Evolutionary conservation across 2,797 vertebrate genomes (phyloP).

Genomic region (Tolypeutes matacus): DNA sequence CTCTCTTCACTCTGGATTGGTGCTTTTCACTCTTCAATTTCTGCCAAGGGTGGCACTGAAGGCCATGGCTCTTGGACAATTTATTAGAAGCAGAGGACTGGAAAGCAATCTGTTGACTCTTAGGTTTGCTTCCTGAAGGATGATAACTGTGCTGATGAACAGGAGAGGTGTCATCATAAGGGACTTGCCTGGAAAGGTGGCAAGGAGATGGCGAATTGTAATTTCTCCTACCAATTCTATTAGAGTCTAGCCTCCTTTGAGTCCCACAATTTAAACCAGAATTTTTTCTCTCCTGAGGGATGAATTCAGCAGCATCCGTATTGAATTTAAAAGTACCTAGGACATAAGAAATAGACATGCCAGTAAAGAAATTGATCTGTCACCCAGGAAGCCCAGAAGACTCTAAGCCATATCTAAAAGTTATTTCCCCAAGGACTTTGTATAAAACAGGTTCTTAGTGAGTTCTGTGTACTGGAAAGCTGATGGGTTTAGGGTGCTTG

Average conservation of each 20-base stretch:
- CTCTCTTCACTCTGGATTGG: slow-evolving; percentile 83
- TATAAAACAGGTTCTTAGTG: slow-evolving; percentile 15
- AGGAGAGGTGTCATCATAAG: slow-evolving; percentile 84
- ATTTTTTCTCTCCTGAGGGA: slow-evolving; percentile 87
- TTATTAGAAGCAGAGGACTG: slow-evolving; percentile 84
- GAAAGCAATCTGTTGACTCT: slow-evolving; percentile 85
- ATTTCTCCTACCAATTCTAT: slow-evolving; percentile 87
- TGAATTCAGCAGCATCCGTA: slow-evolving; percentile 89
- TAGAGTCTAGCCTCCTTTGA: slow-evolving; percentile 89
- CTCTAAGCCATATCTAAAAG: neutral
- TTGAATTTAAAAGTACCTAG: slow-evolving; percentile 84
- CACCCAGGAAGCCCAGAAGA: slow-evolving; percentile 25
- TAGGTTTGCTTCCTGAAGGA: slow-evolving; percentile 85
- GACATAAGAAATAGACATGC: slow-evolving; percentile 67
- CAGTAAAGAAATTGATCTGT: slow-evolving; percentile 64
- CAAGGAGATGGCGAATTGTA: slow-evolving; percentile 84
- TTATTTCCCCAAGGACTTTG: slow-evolving; percentile 38
- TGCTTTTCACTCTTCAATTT: slow-evolving; percentile 88
- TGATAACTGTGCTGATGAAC: slow-evolving; percentile 84
- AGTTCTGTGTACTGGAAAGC: slow-evolving; percentile 27
- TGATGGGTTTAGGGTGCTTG: neutral
- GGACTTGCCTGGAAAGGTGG: slow-evolving; percentile 86
- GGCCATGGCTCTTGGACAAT: slow-evolving; percentile 85
- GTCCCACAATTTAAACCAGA: slow-evolving; percentile 88
- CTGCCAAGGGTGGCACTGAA: slow-evolving; percentile 90